Evolutionary conservation across 2,797 vertebrate species (phyloP).

Genomic region (Sternarchorhynchus goeldii): DNA sequence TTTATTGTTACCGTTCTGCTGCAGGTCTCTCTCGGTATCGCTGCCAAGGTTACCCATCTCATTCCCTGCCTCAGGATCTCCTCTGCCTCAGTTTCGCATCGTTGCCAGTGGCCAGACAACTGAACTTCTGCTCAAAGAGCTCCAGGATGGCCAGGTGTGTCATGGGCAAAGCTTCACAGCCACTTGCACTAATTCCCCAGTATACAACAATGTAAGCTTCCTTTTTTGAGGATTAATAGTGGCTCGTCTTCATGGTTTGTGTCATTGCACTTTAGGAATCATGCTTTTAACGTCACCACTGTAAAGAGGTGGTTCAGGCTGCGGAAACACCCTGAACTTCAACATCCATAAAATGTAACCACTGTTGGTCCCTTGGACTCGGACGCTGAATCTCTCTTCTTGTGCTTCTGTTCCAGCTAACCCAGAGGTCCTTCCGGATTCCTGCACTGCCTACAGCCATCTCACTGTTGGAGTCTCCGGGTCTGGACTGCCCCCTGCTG

Average conservation of each 20-base stretch:
- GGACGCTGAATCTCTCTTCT: not conserved
- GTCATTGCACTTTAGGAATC: no score
- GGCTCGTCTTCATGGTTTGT: no score
- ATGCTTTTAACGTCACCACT: not conserved
- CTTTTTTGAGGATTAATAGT: no score
- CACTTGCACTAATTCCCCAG: no score
- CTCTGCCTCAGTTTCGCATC: slow-evolving; percentile 64
- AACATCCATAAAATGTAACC: no score
- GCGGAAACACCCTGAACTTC: no score
- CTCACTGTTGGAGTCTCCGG: slow-evolving; percentile 38
- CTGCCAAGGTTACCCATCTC: slow-evolving; percentile 75
- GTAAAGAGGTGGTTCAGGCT: no score
- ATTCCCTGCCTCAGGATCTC: slow-evolving; percentile 58
- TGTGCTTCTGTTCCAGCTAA: not conserved
- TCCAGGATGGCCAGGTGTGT: slow-evolving; percentile 56
- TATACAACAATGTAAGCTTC: no score
- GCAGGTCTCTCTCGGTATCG: slow-evolving; percentile 64
- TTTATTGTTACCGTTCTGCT: not conserved
- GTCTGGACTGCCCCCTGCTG: slow-evolving; percentile 14
- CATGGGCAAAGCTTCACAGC: no score
- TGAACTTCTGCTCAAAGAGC: slow-evolving; percentile 57
- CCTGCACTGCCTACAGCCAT: slow-evolving; percentile 12
- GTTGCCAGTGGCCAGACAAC: slow-evolving; percentile 24
- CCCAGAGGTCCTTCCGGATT: slow-evolving; percentile 31
- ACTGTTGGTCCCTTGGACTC: no score